Base-by-base conservation (phyloP, 2,113 vertebrate genomes). In the Pholis gunnellus region DNA sequence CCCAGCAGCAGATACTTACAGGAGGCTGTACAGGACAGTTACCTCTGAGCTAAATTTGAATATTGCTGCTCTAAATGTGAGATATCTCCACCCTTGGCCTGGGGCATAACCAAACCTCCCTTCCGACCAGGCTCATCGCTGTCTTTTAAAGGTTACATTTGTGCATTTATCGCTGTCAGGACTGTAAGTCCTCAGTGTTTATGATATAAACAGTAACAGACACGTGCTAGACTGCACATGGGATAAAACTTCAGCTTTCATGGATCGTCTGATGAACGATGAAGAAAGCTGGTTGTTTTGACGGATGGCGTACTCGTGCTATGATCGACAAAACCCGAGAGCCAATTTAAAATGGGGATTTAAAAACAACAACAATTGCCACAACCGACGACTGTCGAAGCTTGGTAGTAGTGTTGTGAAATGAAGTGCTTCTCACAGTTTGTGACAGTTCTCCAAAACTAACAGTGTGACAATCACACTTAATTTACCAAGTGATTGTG, bases 51-150 rank as follows among this genome's bases (percentile, higher is more conserved):
- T 65, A 9, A 20, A 29, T 42, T 36, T 59, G 20, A 40, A 59
- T 66, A 71, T 61, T 57, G 0, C 40, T 42, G n/a, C 73, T 81
- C 42, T 48, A 34, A 60, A 66, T 72, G 42, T 52, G 36, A 17
- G 56, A 20, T 52, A 11, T 44, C 9, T 13, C 27, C 22, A 25
- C 5, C 27, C 11, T 66, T 44, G 36, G 6, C 75, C 50, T 7
- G 11, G 15, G 5, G 84, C 57, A 31, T 25, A 8, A 29, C 42
- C 31, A 14, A 40, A 42, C n/a, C 40, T 38, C 27, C 22, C 40
- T 27, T 27, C 44, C 61, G 6, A 68, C 17, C 40, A 40, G 65
- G 18, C 25, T 75, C 25, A 59, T 59, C 25, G 6, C 27, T 31
- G 74, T 63, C 63, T 46, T 52, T 34, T 54, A 11, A 64, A 14